Evolutionary conservation across 2,113 vertebrate genomes (phyloP), one percentile per base, ranked within the genome.

Genomic region (Hucho hucho): DNA sequence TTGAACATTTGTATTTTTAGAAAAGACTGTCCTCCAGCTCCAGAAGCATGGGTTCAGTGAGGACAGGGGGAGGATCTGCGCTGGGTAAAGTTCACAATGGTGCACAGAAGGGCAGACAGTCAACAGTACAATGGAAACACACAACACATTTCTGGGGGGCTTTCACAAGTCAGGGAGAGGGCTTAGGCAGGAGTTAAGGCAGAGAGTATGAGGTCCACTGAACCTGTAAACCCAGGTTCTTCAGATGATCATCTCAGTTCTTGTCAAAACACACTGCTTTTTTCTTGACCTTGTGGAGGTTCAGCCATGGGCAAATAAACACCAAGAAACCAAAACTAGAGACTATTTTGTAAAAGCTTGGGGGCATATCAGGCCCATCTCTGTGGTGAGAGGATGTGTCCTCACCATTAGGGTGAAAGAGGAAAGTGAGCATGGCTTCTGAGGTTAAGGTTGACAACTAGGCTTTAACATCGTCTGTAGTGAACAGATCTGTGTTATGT

Each of bases 151-250:
- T 29, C n/a, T 53, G 32, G 16, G 28, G 64, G 37, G 12, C 68
- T 29, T 49, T 65, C 46, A 14, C 43, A 25, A 75, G 71, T 47
- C 20, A 70, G 65, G 29, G 79, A 73, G 63, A 28, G 6, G 1
- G 69, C 79, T 76, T 85, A 84, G 87, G 72, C 79, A 64, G 81
- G 80, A 80, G 87, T 86, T 81, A 43, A 58, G 61, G 6, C 18
- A 1, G 32, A 13, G 53, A 73, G 49, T 5, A 82, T 75, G 74
- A 82, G 75, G 78, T 75, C 82, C 75, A 79, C 53, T 75, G 47
- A 82, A 83, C 75, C 79, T 75, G 75, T 71, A 79, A 69, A 29
- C 46, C 26, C 5, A 4, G 24, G 16, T 74, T 76, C 79, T 78
- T 61, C 68, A 63, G 70, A 75, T 71, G 74, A 74, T 77, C 69